phyloP scores from a whole-genome alignment of 2,113 vertebrate genomes.

The Myrmecophaga tridactyla region DNA sequence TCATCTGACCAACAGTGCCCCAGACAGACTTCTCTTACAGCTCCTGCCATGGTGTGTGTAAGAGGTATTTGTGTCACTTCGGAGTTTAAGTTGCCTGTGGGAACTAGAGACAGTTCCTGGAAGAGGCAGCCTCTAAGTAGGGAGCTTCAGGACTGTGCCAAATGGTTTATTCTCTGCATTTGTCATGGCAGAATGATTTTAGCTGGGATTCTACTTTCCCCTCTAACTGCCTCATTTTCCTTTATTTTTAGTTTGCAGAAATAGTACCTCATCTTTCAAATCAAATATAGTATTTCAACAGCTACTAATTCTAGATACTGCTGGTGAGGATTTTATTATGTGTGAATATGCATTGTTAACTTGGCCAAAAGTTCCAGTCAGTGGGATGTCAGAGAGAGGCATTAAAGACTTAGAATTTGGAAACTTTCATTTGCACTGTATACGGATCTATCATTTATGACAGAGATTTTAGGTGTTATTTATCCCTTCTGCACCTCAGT shows the following conservation, averaged over 20 bases:
- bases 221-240: background rate
- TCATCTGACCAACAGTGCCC: background rate
- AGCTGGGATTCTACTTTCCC: background rate
- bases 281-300: background rate
- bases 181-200: background rate
- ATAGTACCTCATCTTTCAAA: background rate
- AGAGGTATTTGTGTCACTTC: background rate
- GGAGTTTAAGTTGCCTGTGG: background rate
- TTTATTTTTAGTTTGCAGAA: background rate
- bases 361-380: background rate
- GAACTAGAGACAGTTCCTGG: background rate
- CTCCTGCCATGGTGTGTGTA: background rate
- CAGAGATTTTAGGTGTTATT: background rate
- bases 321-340: background rate
- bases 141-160: background rate
- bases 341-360: background rate
- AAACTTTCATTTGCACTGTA: background rate
- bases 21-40: background rate
- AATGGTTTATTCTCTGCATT: background rate
- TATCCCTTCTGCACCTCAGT: background rate
- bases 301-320: background rate
- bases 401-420: background rate
- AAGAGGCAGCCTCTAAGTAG: background rate
- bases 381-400: too few relatives aligned
- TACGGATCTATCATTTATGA: background rate